Evolutionary conservation across 2,797 vertebrate species (phyloP), one percentile per base, ranked within the genome.

Genomic region (Carduelis carduelis): DNA sequence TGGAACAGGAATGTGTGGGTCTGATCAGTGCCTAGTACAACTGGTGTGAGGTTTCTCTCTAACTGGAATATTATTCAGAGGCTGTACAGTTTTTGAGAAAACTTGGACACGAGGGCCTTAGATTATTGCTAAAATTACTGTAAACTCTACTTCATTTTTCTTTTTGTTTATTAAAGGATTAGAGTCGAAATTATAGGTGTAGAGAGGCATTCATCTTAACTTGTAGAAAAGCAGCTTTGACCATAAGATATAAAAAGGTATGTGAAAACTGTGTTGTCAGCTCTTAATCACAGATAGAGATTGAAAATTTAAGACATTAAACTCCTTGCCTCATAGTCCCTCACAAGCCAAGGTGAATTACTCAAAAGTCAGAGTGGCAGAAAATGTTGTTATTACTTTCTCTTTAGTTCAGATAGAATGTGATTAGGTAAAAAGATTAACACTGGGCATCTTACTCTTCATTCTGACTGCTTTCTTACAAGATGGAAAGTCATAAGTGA

Each of bases 361-460:
- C 37, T 84, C 80, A 49, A 81, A 63, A 72, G 39, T 50, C 41
- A 65, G 47, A 91, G 41, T 76, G 39, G 34, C 43, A 56, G 56
- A 69, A 91, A 76, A n/a, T 68, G 9, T 61, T 95, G 34, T 30
- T 53, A 14, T 89, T 64, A 22, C 56, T 91, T 91, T 53, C 24
- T 87, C 66, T 65, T 90, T 35, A 65, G 12, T 57, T 24, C 30
- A 83, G 39, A 74, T 20, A 69, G 50, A 80, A 90, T 89, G 70
- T 82, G 49, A 71, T 90, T 92, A 91, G 76, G 50, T 90, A 90
- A 94, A 96, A 95, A 96, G 52, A 57, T 93, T 94, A 89, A 91
- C 19, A 32, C 12, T 80, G 32, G 77, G 23, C 28, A 49, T 83
- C 17, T 84, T 92, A 28, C 80, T 86, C 17, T 46, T 61, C 76